Evolutionary conservation across 2,888 invertebrate genomes (phyloP).

Genomic region (Nomada ferruginata): DNA sequence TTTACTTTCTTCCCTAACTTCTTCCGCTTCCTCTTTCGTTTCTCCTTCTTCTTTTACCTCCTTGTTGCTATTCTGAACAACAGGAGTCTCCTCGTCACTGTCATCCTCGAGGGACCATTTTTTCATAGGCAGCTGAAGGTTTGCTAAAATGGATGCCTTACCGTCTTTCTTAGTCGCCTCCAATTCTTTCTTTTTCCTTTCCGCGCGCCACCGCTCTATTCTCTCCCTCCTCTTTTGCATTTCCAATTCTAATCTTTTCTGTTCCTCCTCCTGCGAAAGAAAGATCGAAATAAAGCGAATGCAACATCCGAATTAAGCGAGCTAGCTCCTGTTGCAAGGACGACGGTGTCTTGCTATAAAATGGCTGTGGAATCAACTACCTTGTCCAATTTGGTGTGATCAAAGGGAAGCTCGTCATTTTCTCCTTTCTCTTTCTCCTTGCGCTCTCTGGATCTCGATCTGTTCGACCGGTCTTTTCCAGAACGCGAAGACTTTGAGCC

Average conservation of each 20-base stretch:
- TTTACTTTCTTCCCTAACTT: constrained; percentile 80
- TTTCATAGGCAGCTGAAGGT: constrained; percentile 88
- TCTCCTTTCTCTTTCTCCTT: constrained; percentile 86
- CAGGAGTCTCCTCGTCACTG: constrained; percentile 92
- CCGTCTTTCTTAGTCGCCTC: constrained; percentile 92
- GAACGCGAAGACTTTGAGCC: constrained; percentile 87
- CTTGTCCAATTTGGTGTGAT: constrained; percentile 91
- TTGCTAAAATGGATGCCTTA: constrained; percentile 88
- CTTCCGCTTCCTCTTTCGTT: constrained; percentile 84
- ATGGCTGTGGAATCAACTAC: constrained; percentile 80
- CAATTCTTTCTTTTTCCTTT: constrained; percentile 94
- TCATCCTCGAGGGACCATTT: constrained; percentile 99
- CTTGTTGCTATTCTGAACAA: constrained; percentile 75
- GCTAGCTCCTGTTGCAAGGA: too few relatives aligned
- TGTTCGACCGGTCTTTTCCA: constrained; percentile 83
- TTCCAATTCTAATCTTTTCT: constrained; percentile 94
- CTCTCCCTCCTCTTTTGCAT: constrained; percentile 98
- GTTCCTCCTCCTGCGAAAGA: constrained; percentile 91
- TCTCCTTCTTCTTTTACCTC: constrained; percentile 85
- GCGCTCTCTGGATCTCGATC: constrained; percentile 87
- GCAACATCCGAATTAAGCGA: too few relatives aligned
- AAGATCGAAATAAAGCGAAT: not conserved
- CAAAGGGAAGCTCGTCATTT: constrained; percentile 87
- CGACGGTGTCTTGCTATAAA: too few relatives aligned
- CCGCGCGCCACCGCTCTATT: constrained; percentile 98